These are phyloP conservation scores for Petrocephalus microphthalmus DNA, from an alignment of 2,113 vertebrate species.

Conservation along the genomic window DNA sequence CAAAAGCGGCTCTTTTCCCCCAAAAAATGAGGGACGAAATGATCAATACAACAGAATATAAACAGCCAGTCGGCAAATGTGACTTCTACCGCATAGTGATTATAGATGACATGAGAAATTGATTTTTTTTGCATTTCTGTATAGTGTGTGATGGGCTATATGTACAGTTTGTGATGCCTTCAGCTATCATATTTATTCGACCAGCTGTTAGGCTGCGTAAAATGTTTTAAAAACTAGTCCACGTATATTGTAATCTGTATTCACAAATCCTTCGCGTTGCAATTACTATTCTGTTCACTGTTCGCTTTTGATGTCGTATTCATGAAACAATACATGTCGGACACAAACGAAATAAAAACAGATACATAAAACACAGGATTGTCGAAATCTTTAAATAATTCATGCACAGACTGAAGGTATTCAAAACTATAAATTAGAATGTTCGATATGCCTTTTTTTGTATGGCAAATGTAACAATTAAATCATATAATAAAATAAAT, in stretches of 20 bases:
- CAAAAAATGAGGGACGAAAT: neutral
- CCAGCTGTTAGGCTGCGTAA: neutral
- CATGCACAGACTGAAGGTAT: neutral
- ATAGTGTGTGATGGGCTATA: neutral
- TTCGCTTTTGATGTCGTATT: neutral
- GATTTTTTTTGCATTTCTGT: neutral
- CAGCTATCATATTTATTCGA: neutral
- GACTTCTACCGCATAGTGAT: neutral
- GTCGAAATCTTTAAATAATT: neutral
- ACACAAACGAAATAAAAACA: neutral
- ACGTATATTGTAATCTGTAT: neutral
- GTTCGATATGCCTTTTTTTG: neutral
- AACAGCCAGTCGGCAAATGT: neutral
- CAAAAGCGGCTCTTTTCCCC: slow-evolving; percentile 46
- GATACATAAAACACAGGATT: neutral
- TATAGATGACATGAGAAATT: neutral
- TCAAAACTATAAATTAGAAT: neutral
- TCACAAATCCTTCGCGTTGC: neutral
- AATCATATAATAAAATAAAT: too few relatives aligned
- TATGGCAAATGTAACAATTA: neutral
- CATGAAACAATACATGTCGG: neutral
- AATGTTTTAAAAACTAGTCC: neutral
- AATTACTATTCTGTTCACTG: neutral
- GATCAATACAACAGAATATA: slow-evolving; percentile 7
- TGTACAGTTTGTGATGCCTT: neutral